Percentiles rank a stretch among this genome's conserved stretches.
Conservation (phyloP, 2,797 vertebrate genomes). For the Argyrosomus regius region DNA sequence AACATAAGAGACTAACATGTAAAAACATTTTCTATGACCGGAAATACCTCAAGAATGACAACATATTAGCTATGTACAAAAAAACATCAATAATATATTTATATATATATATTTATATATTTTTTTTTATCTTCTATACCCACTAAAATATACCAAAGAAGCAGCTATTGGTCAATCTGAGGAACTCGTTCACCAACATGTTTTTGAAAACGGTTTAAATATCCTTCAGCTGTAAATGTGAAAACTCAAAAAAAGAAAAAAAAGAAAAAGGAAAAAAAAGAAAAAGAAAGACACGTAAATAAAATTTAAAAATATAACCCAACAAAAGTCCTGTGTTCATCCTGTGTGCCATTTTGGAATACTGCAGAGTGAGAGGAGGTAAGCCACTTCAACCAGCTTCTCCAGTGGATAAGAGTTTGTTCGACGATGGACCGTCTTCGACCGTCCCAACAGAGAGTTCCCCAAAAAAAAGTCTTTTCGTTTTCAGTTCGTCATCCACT, state of each 20-base stretch:
- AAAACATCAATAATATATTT: constrained; percentile 84
- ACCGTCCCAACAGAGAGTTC: constrained; percentile 66
- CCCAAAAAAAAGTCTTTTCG: constrained; percentile 42
- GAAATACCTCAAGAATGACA: constrained; percentile 85
- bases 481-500: constrained; percentile 59
- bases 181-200: constrained; percentile 83
- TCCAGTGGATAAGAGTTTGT: constrained; percentile 81
- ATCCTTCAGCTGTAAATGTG: constrained; percentile 89
- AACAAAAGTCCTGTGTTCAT: constrained; percentile 72
- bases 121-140: constrained; percentile 79
- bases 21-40: constrained; percentile 85
- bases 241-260: constrained; percentile 66
- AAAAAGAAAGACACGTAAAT: constrained; percentile 69
- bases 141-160: constrained; percentile 89
- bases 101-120: constrained; percentile 81
- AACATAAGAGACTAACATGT: constrained; percentile 85
- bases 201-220: constrained; percentile 84
- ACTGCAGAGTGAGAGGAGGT: constrained; percentile 81
- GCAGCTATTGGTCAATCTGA: constrained; percentile 96
- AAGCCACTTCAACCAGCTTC: constrained; percentile 80
- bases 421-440: constrained; percentile 63
- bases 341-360: constrained; percentile 84
- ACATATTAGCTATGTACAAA: constrained; percentile 86
- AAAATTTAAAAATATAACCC: constrained; percentile 76
- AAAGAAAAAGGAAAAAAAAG: not conserved